These are phyloP conservation scores for Chelonia mydas DNA, from an alignment of 2,797 vertebrate genomes.

Conservation along the genomic window DNA sequence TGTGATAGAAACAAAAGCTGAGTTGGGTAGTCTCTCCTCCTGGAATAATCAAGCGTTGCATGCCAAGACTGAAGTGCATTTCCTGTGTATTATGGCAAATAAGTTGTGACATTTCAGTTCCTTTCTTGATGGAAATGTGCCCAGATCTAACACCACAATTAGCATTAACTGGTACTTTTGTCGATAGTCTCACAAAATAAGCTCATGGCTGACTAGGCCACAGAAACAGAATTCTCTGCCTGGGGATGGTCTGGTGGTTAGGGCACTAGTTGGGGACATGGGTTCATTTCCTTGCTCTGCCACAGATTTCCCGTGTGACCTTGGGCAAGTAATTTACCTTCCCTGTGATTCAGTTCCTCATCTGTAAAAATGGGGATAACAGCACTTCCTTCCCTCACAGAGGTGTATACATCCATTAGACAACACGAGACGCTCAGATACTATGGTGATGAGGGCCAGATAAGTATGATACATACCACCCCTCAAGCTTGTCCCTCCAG, in stretches of 20 bases:
- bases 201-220: background rate
- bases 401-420: background rate
- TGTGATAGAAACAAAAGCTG: background rate
- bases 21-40: rapidly evolving
- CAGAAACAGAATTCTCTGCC: rapidly evolving
- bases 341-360: background rate
- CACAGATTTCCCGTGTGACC: background rate
- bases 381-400: background rate
- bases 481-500: background rate
- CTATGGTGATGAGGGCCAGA: background rate
- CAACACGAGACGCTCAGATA: background rate
- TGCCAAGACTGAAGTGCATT: background rate
- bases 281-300: background rate
- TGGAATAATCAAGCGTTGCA: background rate
- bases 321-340: background rate
- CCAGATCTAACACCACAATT: background rate
- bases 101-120: background rate
- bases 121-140: background rate
- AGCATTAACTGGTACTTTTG: background rate
- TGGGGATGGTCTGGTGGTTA: background rate
- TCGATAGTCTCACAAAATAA: background rate
- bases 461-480: background rate
- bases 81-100: background rate
- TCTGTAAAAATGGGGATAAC: background rate
- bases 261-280: background rate